Evolutionary conservation across 2,888 invertebrate species (phyloP), one percentile per base, ranked within the genome.

Genomic region (Tetragonula carbonaria): DNA sequence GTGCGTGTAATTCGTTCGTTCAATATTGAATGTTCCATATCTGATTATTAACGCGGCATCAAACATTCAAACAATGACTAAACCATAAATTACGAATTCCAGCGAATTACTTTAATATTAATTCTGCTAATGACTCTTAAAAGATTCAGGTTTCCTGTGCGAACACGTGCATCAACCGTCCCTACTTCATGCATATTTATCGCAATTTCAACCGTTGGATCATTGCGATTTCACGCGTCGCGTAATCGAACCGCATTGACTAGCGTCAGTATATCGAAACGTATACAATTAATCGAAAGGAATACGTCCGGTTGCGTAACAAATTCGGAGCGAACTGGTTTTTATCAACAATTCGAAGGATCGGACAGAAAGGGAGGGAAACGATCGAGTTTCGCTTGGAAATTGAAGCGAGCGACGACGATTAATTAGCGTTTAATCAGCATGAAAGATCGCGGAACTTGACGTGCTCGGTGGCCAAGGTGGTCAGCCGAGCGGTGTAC

Each of bases 391-490:
- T 38, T 8, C 8, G 8, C 38, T 38, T 38, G 38, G 38, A 8
- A 38, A 38, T 38, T 38, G 38, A 38, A 33, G 33, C 18, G 33
- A 28, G n/a, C 45, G 55, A 63, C 68, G 57, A 21, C 53, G 72
- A 33, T 83, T 65, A 83, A 84, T 84, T 83, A 78, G 62, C 62
- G 45, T 65, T 67, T 74, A 83, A 79, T 45, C 0, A 79, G 62
- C 62, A 3, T 18, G 74, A 59, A 45, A 38, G 74, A 53, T 67
- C 33, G 59, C 53, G 21, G 23, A 45, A 78, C 53, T 51, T 18
- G 70, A 45, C 71, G 55, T 45, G 45, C 62, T 59, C 18, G 65
- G 5, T 16, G 57, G 16, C n/a, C 21, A 45, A 5, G n/a, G 23
- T n/a, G 28, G 3, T n/a, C 4, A 8, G 13, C 33, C n/a, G 4